Conservation (phyloP, 92 coral and sea anemone genomes). For the Porites evermanni region DNA sequence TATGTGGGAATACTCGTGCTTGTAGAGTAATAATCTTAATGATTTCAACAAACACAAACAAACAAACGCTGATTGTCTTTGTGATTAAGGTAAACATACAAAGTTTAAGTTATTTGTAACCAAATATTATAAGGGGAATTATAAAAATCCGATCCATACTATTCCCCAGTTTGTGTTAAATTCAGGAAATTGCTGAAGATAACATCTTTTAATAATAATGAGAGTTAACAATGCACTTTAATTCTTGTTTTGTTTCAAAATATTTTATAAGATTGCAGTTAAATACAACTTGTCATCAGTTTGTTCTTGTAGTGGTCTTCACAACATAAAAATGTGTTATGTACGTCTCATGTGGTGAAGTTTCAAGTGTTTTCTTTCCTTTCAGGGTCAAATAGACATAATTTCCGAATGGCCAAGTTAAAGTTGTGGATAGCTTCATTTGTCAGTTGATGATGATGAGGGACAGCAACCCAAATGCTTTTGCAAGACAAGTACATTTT, state of each 20-base stretch:
- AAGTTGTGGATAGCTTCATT: background rate
- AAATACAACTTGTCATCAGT: too few species aligned
- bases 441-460: constrained; percentile 62
- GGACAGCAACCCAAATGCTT: constrained; percentile 37
- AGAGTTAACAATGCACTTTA: background rate
- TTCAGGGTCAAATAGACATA: background rate
- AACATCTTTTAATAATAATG: background rate
- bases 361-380: background rate
- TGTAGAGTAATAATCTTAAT: too few species aligned
- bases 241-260: too few species aligned
- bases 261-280: too few species aligned
- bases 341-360: too few species aligned
- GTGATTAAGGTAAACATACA: background rate
- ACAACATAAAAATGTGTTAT: too few species aligned
- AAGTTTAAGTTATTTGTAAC: background rate
- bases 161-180: background rate
- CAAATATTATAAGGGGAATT: background rate
- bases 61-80: constrained; percentile 10
- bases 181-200: background rate
- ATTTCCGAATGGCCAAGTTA: background rate
- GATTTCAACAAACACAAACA: background rate
- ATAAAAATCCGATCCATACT: background rate
- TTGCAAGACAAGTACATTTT: constrained; percentile 72
- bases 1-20: too few species aligned
- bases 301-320: too few species aligned